phyloP scores from a whole-genome alignment of 2,888 invertebrate species.

The Dione juno region DNA sequence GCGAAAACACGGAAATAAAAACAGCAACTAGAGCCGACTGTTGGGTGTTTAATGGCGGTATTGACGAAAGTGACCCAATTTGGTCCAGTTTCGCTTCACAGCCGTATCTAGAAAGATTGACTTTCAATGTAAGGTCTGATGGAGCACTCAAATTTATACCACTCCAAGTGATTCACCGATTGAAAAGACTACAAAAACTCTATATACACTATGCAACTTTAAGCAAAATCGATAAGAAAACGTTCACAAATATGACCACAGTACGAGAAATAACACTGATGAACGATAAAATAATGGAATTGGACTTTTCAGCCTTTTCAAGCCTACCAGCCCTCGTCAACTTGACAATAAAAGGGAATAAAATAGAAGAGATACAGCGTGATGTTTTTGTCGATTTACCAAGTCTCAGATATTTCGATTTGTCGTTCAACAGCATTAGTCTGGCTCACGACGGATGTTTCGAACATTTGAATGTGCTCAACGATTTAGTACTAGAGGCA shows the following conservation, averaged over 20 bases:
- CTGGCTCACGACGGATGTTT: slow-evolving; percentile 94
- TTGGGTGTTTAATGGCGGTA: slow-evolving; percentile 88
- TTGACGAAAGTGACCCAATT: slow-evolving; percentile 86
- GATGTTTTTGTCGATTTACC: slow-evolving; percentile 91
- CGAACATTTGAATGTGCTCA: slow-evolving; percentile 87
- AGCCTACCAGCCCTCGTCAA: slow-evolving; percentile 88
- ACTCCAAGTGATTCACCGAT: slow-evolving; percentile 85
- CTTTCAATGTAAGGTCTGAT: slow-evolving; percentile 87
- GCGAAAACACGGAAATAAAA: slow-evolving; percentile 82
- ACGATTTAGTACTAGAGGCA: slow-evolving; percentile 90
- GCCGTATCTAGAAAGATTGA: slow-evolving; percentile 86
- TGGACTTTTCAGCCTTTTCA: slow-evolving; percentile 89
- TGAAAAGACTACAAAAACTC: slow-evolving; percentile 86
- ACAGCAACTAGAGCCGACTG: slow-evolving; percentile 89
- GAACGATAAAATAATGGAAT: slow-evolving; percentile 87
- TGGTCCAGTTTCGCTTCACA: slow-evolving; percentile 90
- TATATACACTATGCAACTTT: slow-evolving; percentile 89
- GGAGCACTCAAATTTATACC: slow-evolving; percentile 88
- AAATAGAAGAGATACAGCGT: slow-evolving; percentile 88
- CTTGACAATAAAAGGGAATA: slow-evolving; percentile 90
- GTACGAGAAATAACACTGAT: slow-evolving; percentile 87
- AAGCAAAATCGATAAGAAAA: slow-evolving; percentile 87
- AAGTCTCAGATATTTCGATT: slow-evolving; percentile 87
- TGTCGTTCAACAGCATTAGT: slow-evolving; percentile 94
- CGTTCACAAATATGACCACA: slow-evolving; percentile 89